A percentile compares a stretch with the other conserved stretches of the same genome.
These are phyloP conservation scores for Caenorhabditis sp. DNA, from an alignment of 2,888 invertebrate species.

Conservation along the genomic window DNA sequence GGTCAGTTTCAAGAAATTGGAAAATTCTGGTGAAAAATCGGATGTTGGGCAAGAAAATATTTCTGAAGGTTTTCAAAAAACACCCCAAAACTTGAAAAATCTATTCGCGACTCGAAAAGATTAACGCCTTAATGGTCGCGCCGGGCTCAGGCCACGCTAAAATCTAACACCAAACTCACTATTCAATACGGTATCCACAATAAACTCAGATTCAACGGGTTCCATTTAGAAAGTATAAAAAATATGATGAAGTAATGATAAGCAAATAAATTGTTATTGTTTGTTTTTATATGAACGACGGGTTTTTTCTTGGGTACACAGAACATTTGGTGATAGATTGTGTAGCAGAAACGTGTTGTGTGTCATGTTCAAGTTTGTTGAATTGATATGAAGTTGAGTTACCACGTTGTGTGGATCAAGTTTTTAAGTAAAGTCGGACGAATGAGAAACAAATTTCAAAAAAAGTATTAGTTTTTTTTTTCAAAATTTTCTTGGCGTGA, in stretches of 20 bases:
- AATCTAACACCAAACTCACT: not conserved
- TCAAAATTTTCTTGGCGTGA: too few species aligned
- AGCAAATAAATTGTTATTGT: not conserved
- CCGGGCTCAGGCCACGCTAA: too few species aligned
- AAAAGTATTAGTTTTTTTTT: too few species aligned
- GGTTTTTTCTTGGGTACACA: not conserved
- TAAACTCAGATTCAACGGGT: not conserved
- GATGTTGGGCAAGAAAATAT: not conserved
- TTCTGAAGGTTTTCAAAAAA: too few species aligned
- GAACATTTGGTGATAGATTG: not conserved
- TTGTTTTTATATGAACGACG: not conserved
- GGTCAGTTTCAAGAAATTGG: conserved; percentile 37
- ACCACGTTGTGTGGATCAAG: too few species aligned
- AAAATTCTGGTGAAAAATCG: not conserved
- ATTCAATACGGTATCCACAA: not conserved
- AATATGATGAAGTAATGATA: not conserved
- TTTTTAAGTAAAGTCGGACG: too few species aligned
- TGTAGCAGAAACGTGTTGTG: too few species aligned
- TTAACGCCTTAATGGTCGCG: too few species aligned
- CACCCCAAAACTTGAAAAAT: not conserved
- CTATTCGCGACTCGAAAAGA: too few species aligned
- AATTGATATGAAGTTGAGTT: too few species aligned
- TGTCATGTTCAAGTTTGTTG: too few species aligned
- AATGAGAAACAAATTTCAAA: too few species aligned
- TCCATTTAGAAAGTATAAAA: not conserved